Evolutionary conservation across 2,113 vertebrate genomes (phyloP).

Genomic region (Empidonax alnorum): DNA sequence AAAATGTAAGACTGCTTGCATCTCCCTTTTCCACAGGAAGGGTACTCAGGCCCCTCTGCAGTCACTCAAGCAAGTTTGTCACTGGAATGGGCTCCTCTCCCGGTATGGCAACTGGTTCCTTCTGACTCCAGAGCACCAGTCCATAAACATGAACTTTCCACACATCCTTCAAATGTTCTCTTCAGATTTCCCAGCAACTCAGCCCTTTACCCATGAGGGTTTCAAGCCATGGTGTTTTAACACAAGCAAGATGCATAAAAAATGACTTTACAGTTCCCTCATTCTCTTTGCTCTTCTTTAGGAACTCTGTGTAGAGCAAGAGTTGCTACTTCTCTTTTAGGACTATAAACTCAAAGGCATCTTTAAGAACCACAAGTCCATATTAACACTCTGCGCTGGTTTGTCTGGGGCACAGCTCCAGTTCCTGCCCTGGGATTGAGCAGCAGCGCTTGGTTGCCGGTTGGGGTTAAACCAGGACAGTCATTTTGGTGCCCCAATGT

Average conservation of each 20-base stretch:
- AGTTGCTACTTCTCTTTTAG: background rate
- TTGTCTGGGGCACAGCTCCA: background rate
- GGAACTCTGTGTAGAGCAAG: background rate
- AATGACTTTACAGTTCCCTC: background rate
- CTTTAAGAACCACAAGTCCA: background rate
- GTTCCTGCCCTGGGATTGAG: background rate
- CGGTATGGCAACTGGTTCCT: background rate
- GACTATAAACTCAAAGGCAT: background rate
- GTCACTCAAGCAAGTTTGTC: background rate
- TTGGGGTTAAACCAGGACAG: background rate
- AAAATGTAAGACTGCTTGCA: background rate
- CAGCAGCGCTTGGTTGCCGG: fast-evolving
- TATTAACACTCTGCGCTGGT: background rate
- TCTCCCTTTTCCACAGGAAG: background rate
- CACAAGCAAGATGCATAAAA: background rate
- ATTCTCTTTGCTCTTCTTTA: background rate
- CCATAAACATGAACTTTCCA: background rate
- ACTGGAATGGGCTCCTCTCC: background rate
- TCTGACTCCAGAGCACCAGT: background rate
- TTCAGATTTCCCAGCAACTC: background rate
- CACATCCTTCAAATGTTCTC: background rate
- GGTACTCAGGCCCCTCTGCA: background rate
- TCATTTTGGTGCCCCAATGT: background rate
- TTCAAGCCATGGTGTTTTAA: background rate
- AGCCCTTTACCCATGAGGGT: background rate